Evolutionary conservation across 2,113 vertebrate genomes (phyloP).

Genomic region (Spermophilus dauricus): DNA sequence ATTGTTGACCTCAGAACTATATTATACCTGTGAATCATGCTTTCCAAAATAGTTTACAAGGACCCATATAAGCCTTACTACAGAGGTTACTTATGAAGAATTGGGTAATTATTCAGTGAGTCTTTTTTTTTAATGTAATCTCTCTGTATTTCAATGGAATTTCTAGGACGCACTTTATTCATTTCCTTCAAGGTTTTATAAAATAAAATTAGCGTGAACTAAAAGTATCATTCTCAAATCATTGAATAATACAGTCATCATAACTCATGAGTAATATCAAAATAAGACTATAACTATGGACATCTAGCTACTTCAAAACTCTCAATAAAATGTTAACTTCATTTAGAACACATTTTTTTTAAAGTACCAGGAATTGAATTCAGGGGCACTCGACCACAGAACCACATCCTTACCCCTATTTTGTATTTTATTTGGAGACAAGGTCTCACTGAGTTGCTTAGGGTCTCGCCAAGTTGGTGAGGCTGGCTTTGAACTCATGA

Average conservation of each 20-base stretch:
- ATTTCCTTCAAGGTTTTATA: background rate
- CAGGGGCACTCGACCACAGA: no score
- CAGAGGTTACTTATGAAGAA: background rate
- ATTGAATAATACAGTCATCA: background rate
- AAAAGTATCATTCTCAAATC: background rate
- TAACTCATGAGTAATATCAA: background rate
- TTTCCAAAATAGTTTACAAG: background rate
- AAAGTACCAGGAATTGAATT: no score
- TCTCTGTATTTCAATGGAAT: background rate
- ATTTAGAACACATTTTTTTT: slow-evolving; percentile 41
- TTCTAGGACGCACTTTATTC: background rate
- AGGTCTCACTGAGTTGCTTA: no score
- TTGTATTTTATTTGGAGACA: no score
- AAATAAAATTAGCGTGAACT: background rate
- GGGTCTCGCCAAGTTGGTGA: no score
- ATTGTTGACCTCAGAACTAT: background rate
- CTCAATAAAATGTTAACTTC: background rate
- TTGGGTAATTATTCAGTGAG: background rate
- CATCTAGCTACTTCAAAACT: background rate
- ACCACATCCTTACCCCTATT: no score
- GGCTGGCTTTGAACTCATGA: no score
- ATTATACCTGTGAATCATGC: background rate
- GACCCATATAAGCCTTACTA: background rate
- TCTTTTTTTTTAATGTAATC: background rate
- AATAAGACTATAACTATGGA: background rate